Percentiles rank a stretch among this genome's conserved stretches.
phyloP scores from a whole-genome alignment of 2,888 invertebrate species.

The Marasmarcha lunaedactyla region DNA sequence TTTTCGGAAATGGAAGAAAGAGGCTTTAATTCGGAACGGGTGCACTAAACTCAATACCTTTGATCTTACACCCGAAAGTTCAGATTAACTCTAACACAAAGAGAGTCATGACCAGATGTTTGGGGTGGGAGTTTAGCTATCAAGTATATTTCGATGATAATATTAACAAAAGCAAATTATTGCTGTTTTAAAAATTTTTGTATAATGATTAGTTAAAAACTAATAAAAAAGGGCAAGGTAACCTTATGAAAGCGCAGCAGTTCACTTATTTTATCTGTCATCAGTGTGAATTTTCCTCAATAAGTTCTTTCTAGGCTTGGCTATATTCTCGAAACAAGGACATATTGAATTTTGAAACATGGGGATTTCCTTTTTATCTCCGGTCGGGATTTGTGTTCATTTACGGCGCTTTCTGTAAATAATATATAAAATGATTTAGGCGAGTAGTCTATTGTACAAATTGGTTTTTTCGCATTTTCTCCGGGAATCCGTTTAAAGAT shows the following conservation, averaged over 20 bases:
- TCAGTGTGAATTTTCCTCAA: too few relatives aligned
- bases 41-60: constrained; percentile 57
- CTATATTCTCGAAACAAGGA: constrained; percentile 35
- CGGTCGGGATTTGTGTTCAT: constrained; percentile 31
- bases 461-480: constrained; percentile 26
- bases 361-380: constrained; percentile 45
- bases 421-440: constrained; percentile 34
- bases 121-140: too few relatives aligned
- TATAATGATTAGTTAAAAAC: too few relatives aligned
- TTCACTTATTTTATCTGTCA: too few relatives aligned
- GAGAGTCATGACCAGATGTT: constrained; percentile 50
- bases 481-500: constrained; percentile 28
- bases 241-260: too few relatives aligned
- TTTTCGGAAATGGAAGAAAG: constrained; percentile 42
- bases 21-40: constrained; percentile 37
- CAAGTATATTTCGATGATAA: too few relatives aligned
- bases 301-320: too few relatives aligned
- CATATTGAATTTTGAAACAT: constrained; percentile 59
- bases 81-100: constrained; percentile 54
- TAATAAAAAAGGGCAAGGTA: too few relatives aligned
- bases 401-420: constrained; percentile 25
- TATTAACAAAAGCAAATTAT: too few relatives aligned
- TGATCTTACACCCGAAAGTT: constrained; percentile 57
- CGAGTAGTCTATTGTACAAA: constrained; percentile 38
- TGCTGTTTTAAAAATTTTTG: too few relatives aligned